Percentiles rank a stretch among this genome's conserved stretches.
These are phyloP conservation scores for Anolis apletophallus DNA, from an alignment of 2,797 vertebrate species.

Conservation along the genomic window DNA sequence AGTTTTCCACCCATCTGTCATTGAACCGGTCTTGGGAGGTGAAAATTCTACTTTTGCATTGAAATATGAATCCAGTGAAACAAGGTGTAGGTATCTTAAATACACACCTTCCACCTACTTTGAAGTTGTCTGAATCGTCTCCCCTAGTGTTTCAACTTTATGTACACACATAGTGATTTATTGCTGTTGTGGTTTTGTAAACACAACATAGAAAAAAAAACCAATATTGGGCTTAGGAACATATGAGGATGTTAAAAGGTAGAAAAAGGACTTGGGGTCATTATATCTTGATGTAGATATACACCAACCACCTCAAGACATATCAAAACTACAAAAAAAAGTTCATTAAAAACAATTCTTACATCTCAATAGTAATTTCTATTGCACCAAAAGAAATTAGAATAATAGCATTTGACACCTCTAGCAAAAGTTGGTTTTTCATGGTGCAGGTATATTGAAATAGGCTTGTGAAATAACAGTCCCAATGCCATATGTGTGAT, in stretches of 20 bases:
- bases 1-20: too few relatives aligned
- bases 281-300: neutral
- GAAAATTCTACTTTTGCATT: too few relatives aligned
- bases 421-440: slow-evolving; percentile 23
- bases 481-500: slow-evolving; percentile 9
- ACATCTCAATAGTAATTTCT: slow-evolving; percentile 26
- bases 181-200: neutral
- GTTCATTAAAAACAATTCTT: slow-evolving; percentile 1
- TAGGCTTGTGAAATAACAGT: slow-evolving; percentile 35
- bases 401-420: slow-evolving; percentile 33
- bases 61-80: too few relatives aligned
- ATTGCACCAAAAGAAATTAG: slow-evolving; percentile 17
- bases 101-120: neutral
- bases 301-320: too few relatives aligned
- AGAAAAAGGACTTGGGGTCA: neutral
- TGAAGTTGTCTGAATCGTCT: neutral
- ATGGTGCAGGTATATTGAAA: slow-evolving; percentile 4
- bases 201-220: neutral
- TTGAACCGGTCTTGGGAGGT: too few relatives aligned
- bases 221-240: neutral
- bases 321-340: neutral
- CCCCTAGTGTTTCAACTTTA: neutral
- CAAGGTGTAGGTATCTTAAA: neutral
- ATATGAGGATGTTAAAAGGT: neutral
- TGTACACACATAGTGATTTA: neutral